Evolutionary conservation across 2,113 vertebrate genomes (phyloP), one percentile per base, ranked within the genome.

Genomic region (Elaphurus davidianus): DNA sequence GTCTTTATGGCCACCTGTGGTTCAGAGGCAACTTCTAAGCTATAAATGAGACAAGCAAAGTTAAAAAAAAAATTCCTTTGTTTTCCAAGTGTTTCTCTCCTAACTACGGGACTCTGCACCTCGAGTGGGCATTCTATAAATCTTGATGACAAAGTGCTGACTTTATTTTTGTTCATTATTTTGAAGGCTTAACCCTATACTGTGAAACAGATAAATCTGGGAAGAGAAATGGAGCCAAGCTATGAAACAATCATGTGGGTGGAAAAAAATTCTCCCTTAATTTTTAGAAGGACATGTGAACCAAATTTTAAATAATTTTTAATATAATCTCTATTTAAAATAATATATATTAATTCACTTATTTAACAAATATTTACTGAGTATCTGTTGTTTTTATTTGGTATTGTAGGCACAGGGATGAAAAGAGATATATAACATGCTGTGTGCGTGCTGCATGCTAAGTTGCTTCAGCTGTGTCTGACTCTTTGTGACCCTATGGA

Each of bases 261-360:
- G 8, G 5, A 8, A 90, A 76, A 62, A 59, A 55, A 33, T 40
- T 33, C 21, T 17, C 47, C 59, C 30, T 86, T 74, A 60, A 50
- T 93, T 95, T 87, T 30, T 64, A 85, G 43, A 95, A 91, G 45
- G 19, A 94, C 87, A 97, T 76, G 36, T 23, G 83, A 96, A 88
- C 1, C 11, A 57, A 95, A 54, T 36, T 59, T 97, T 87, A 21
- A 92, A 91, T 87, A 62, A 87, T 55, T 94, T 91, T 78, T 78
- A 23, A 86, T 78, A 47, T 52, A 94, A 45, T 64, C 40, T 64
- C 1, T 67, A n/a, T 71, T 96, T 91, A 43, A 74, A 27, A 30
- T 90, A 82, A 43, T 57, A 43, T 64, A 64, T 47, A 92, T 5
- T 57, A 59, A 33, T 87, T 90, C 50, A 86, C 21, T 88, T 54